These are phyloP conservation scores for Alviniconcha strummeri DNA, from an alignment of 2,888 invertebrate genomes.

Conservation along the genomic window DNA sequence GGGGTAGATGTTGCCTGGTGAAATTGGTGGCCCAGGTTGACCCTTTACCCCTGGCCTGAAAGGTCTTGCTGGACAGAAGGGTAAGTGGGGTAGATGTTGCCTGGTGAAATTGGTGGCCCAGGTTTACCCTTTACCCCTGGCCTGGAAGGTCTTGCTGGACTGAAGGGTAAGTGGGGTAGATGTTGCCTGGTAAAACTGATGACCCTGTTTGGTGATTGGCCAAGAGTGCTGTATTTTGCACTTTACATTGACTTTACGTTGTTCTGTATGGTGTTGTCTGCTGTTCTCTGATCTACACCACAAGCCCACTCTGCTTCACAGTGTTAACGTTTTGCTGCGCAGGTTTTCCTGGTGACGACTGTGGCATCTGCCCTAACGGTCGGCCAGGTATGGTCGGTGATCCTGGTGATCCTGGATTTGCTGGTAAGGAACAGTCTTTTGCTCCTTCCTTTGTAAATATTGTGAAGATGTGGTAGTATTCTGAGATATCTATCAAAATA, in stretches of 20 bases:
- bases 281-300: too few relatives aligned
- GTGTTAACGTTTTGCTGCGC: neutral
- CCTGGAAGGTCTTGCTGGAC: slow-evolving; percentile 34
- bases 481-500: too few relatives aligned
- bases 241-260: too few relatives aligned
- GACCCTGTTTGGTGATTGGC: too few relatives aligned
- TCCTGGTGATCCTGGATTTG: slow-evolving; percentile 41
- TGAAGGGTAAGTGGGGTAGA: slow-evolving; percentile 35
- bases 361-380: slow-evolving; percentile 54
- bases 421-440: slow-evolving; percentile 26
- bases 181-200: neutral
- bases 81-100: neutral
- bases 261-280: too few relatives aligned
- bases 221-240: too few relatives aligned
- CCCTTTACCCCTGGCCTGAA: too few relatives aligned
- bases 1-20: slow-evolving; percentile 5
- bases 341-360: slow-evolving; percentile 56
- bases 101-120: too few relatives aligned
- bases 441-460: too few relatives aligned
- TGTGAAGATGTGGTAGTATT: too few relatives aligned
- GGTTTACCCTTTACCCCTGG: slow-evolving; percentile 16
- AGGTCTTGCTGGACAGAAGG: slow-evolving; percentile 34
- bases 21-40: neutral
- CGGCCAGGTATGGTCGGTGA: slow-evolving; percentile 40
- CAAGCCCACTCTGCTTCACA: too few relatives aligned